Percentiles rank a stretch among this genome's conserved stretches.
Conservation (phyloP, 2,888 invertebrate genomes). For the Ommatoiulus sabulosus region DNA sequence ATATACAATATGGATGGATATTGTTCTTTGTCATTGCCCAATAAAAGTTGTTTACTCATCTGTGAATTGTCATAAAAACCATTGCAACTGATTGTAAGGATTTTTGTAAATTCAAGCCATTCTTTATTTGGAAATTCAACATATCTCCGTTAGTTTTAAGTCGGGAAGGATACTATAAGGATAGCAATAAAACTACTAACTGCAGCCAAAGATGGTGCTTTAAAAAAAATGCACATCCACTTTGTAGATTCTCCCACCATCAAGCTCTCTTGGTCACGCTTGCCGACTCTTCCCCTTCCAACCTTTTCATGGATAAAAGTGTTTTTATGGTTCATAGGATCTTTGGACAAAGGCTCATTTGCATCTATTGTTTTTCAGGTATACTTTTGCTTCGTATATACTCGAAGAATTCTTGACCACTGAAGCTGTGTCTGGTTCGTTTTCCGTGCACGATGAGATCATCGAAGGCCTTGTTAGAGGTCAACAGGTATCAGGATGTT, state of each 20-base stretch:
- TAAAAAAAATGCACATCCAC: too few relatives aligned
- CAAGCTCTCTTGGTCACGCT: neutral
- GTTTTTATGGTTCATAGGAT: neutral
- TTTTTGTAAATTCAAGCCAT: too few relatives aligned
- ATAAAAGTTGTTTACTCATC: too few relatives aligned
- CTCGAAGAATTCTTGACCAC: conserved; percentile 18
- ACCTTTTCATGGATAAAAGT: neutral
- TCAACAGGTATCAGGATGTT: neutral
- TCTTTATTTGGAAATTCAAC: too few relatives aligned
- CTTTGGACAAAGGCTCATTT: conserved; percentile 23
- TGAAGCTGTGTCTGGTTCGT: neutral
- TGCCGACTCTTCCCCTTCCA: neutral
- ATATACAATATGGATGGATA: too few relatives aligned
- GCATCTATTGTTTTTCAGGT: conserved; percentile 40
- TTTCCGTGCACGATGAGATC: neutral
- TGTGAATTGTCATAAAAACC: too few relatives aligned
- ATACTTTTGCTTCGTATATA: neutral
- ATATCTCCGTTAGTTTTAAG: too few relatives aligned
- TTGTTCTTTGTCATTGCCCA: too few relatives aligned
- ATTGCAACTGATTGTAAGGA: too few relatives aligned
- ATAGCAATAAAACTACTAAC: too few relatives aligned
- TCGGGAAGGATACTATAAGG: too few relatives aligned
- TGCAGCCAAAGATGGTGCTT: neutral
- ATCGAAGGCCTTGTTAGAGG: neutral
- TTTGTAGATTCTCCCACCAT: too few relatives aligned